Base-by-base conservation (phyloP, 2,888 invertebrate genomes). In the Ectemnius cavifrons region DNA sequence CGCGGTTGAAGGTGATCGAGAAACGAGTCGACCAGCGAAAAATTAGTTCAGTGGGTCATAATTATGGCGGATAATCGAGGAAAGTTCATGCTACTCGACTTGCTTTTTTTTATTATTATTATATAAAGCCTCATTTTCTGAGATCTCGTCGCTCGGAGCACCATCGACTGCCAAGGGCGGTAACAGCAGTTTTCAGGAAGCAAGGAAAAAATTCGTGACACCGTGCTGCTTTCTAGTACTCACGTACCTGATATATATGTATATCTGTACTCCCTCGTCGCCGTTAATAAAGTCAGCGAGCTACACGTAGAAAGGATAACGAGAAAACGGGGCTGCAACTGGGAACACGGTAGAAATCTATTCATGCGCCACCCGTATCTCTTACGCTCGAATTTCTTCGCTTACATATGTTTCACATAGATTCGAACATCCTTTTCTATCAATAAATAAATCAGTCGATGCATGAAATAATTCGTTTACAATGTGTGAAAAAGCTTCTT, bases 271-370 rank as follows among this genome's bases (percentile, higher is more conserved):
- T 5, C 18, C 45, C 8, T 11, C 63, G 5, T 6, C 58, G 37
- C 46, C 37, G 23, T 62, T 59, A 67, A 71, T 67, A 57, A 62
- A 71, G 67, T 67, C 52, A 56, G 37, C 37, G 37, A 8, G 37
- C 62, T 60, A 67, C 47, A 67, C 57, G 16, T 5, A 67, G 63
- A 71, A 67, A 52, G 71, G 67, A 67, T 67, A 66, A 71, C 67
- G 63, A 71, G 71, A 56, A 45, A 67, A 57, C 62, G 71, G 67
- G 46, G 70, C 64, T 67, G 71, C 61, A 57, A 20, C 60, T 45
- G 23, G 67, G 45, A 18, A 66, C 23, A 27, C 52, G 52, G 6
- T 14, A n/a, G 49, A 57, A 56, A 45, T 27, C 23, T 66, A n/a
- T 28, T 46, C 18, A 45, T 45, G 58, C 66, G 20, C 46, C 52